Conservation (phyloP, 2,888 invertebrate genomes). For the Lepidocyrtinus sp. region DNA sequence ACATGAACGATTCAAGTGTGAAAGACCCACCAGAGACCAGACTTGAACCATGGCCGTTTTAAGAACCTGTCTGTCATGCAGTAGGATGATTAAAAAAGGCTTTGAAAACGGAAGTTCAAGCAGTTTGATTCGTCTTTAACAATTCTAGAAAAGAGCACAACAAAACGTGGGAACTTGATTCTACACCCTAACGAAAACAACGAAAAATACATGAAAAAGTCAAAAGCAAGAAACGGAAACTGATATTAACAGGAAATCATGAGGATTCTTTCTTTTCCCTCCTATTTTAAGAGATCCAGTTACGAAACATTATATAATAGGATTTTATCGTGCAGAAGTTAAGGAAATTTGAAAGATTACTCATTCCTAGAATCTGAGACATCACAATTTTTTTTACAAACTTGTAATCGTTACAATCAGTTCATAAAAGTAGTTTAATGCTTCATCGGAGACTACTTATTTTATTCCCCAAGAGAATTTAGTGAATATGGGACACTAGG, state of each 20-base stretch:
- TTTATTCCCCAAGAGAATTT: too few species aligned
- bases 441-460: too few species aligned
- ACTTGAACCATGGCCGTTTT: neutral
- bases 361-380: too few species aligned
- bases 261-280: slow-evolving; percentile 7
- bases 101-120: neutral
- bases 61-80: neutral
- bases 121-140: neutral
- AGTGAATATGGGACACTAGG: too few species aligned
- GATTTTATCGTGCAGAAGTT: too few species aligned
- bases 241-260: slow-evolving; percentile 15
- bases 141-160: neutral
- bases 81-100: neutral
- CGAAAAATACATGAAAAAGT: neutral
- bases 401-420: too few species aligned
- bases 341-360: too few species aligned
- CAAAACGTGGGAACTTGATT: neutral
- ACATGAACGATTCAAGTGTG: slow-evolving; percentile 11
- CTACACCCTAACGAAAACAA: neutral
- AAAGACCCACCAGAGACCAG: slow-evolving; percentile 11
- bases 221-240: neutral
- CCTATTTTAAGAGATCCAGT: neutral
- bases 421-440: too few species aligned
- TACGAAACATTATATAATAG: neutral
- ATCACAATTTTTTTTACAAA: too few species aligned